Evolutionary conservation across 2,797 vertebrate species (phyloP).

Genomic region (Sarcophilus harrisii): DNA sequence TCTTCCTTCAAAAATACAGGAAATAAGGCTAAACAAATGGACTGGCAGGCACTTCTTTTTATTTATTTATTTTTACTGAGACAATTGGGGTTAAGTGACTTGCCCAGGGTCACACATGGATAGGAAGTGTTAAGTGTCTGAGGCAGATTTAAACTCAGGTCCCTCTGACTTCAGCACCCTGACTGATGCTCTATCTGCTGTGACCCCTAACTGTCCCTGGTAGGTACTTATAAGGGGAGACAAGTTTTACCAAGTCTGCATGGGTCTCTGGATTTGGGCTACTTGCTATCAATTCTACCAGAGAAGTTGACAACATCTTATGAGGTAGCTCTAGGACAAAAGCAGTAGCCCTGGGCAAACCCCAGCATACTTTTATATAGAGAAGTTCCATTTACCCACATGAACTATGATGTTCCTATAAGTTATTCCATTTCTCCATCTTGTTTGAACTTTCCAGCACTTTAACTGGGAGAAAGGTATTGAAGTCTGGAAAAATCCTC

Average conservation of each 20-base stretch:
- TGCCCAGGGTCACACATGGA: no score
- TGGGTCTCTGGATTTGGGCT: neutral
- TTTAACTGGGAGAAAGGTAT: neutral
- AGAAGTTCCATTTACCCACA: neutral
- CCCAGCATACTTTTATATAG: neutral
- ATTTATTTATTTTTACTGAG: no score
- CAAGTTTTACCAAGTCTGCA: neutral
- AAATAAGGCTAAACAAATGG: neutral
- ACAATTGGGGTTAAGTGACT: no score
- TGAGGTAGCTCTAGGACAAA: neutral
- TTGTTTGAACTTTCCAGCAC: neutral
- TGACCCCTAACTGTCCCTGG: neutral
- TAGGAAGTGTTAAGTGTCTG: no score
- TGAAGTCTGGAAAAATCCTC: neutral
- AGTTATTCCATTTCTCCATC: neutral
- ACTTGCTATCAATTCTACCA: neutral
- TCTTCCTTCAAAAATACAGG: neutral
- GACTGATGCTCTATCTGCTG: no score
- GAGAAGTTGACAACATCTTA: neutral
- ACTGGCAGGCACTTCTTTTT: neutral
- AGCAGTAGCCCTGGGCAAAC: neutral
- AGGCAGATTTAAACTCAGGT: no score
- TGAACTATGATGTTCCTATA: neutral
- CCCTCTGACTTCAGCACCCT: no score
- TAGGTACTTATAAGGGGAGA: neutral